Evolutionary conservation across 37 sponge, comb jelly and placozoan species (phyloP), one percentile per base, ranked within the genome.

Genomic region (Aplysina aerophoba): DNA sequence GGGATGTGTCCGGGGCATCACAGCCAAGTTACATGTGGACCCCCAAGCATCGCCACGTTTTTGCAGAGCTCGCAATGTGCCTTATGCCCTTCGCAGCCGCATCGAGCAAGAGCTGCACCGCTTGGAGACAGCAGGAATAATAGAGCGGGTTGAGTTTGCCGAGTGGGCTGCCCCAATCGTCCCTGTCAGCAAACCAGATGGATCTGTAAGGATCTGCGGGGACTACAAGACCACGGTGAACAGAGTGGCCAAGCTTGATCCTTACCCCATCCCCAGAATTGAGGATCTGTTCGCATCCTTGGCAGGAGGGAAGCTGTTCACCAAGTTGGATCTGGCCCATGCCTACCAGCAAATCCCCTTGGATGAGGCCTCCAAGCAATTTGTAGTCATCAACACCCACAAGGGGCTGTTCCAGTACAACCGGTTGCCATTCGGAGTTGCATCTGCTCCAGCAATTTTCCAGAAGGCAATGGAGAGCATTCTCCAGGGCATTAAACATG

Each of bases 151-250:
- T 8, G 73, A 71, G 73, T 71, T 71, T 15, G 13, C 73, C 3
- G 73, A 71, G 28, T 71, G 73, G 31, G 73, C 36, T 28, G 73
- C 73, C 5, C 73, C 73, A 2, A 71, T 71, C 16, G 73, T 71
- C 6, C 73, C 73, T 5, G 34, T 71, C 3, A 5, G 2, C 4
- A 71, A 71, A 33, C 13, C 73, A 19, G 73, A 71, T 34, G 37
- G 73, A 1, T 71, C 73, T 21, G 34, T 71, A 8, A 2, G 73
- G 4, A 71, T 71, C 12, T 71, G 73, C 16, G 73, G 37, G 4
- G 73, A 71, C 34, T 35, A 71, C 73, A 71, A 71, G 37, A 12
- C 12, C 73, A 71, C 73, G 4, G 73, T 71, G 20, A 71, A 71
- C 36, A 2, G 16, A 37, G 73, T 15, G 5, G 73, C 73, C 31